These are phyloP conservation scores for Andricus grossulariae DNA, from an alignment of 1,140 invertebrate genomes.

Conservation along the genomic window DNA sequence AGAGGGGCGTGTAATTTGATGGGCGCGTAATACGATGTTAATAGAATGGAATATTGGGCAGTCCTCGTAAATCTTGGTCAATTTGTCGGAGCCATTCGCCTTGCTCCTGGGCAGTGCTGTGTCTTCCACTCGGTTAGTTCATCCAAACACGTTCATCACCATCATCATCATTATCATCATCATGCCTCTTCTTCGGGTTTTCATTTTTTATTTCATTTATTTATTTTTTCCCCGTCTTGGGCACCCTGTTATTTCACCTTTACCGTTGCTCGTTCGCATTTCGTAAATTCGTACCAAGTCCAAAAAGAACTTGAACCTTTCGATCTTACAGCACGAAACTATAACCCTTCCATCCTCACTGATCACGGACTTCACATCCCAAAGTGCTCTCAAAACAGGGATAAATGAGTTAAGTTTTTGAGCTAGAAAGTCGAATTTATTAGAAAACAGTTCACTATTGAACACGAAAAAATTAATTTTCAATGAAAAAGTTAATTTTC, in stretches of 20 bases:
- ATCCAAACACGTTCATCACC: constrained; percentile 39
- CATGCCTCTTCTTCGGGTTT: constrained; percentile 30
- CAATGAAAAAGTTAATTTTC: too few relatives aligned
- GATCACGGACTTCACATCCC: too few relatives aligned
- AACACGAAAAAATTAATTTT: too few relatives aligned
- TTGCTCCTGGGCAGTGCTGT: constrained; percentile 54
- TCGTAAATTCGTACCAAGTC: neutral
- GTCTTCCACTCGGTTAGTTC: constrained; percentile 36
- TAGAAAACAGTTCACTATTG: too few relatives aligned
- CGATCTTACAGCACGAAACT: neutral
- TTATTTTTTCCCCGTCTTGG: neutral
- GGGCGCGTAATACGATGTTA: constrained; percentile 72
- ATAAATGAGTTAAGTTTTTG: too few relatives aligned
- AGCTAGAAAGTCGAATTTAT: too few relatives aligned
- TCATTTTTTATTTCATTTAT: neutral
- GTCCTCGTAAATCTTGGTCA: constrained; percentile 72
- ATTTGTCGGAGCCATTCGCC: constrained; percentile 69
- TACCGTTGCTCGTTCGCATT: constrained; percentile 7
- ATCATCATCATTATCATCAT: constrained; percentile 43
- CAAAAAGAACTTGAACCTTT: neutral
- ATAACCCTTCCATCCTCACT: too few relatives aligned
- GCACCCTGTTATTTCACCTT: neutral
- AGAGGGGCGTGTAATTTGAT: constrained; percentile 66
- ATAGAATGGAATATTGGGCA: constrained; percentile 71
- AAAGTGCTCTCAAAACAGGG: too few relatives aligned